A percentile compares a stretch with the other conserved stretches of the same genome.
Evolutionary conservation across 2,113 vertebrate genomes (phyloP).

Genomic region (Gopherus flavomarginatus): DNA sequence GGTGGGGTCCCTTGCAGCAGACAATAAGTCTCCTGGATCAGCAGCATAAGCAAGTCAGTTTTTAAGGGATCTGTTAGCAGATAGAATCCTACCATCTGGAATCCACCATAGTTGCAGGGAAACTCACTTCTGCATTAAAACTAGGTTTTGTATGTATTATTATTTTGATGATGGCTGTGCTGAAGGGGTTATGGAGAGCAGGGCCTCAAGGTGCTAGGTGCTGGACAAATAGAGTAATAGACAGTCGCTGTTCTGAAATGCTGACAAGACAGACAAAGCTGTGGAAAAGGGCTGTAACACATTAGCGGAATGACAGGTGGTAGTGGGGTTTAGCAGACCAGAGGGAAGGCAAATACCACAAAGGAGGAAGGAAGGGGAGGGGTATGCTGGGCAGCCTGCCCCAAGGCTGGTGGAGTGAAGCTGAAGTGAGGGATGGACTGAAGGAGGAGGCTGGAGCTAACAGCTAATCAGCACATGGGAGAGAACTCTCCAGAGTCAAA

Average conservation of each 20-base stretch:
- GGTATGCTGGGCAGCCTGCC: neutral
- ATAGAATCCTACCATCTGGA: neutral
- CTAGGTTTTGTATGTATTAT: neutral
- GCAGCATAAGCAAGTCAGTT: neutral
- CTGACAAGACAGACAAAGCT: neutral
- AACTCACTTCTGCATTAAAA: neutral
- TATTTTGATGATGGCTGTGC: no score
- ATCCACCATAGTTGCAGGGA: neutral
- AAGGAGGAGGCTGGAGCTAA: neutral
- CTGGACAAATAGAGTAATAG: neutral
- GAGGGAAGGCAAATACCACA: neutral
- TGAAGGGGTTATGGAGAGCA: no score
- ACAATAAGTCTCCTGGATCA: neutral
- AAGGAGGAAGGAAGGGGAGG: neutral
- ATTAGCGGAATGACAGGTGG: neutral
- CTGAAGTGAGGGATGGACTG: neutral
- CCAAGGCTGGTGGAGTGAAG: neutral
- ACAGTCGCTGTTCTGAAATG: neutral
- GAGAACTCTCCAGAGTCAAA: neutral
- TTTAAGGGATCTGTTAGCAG: neutral
- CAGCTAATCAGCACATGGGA: neutral
- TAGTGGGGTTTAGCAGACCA: neutral
- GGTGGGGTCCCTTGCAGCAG: neutral
- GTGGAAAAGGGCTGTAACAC: neutral
- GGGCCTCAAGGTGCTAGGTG: neutral